phyloP scores from a whole-genome alignment of 1,140 invertebrate species.

The Drosophila parabipectinata region DNA sequence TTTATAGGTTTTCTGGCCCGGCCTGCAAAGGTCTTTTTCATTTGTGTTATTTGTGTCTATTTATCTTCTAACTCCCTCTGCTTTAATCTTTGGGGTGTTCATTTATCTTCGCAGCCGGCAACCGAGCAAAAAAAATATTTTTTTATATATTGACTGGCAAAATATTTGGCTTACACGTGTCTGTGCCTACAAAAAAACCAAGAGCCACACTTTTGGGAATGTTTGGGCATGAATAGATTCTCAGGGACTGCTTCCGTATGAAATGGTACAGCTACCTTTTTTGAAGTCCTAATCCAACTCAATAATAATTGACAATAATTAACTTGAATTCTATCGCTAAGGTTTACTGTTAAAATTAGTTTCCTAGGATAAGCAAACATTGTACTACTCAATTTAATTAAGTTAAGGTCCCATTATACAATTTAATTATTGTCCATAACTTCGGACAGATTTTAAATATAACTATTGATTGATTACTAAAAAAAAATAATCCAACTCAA shows the following conservation, averaged over 20 bases:
- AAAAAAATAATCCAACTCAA: neutral
- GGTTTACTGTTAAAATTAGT: no score
- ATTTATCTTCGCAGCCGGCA: constrained; percentile 69
- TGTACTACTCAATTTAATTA: no score
- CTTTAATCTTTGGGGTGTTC: constrained; percentile 51
- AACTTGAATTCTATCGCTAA: no score
- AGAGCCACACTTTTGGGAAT: constrained; percentile 14
- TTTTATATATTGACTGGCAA: constrained; percentile 80
- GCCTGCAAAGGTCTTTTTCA: constrained; percentile 7
- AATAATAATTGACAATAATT: no score
- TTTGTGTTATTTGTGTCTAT: constrained; percentile 25
- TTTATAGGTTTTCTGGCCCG: constrained; percentile 29
- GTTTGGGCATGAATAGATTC: constrained; percentile 5
- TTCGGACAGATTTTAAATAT: no score
- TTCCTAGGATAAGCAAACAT: no score
- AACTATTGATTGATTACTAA: no score
- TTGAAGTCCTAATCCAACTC: no score
- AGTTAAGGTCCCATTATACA: no score
- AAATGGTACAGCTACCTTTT: no score
- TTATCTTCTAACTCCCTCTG: constrained; percentile 13
- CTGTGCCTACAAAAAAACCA: constrained; percentile 44
- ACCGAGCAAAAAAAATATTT: constrained; percentile 59
- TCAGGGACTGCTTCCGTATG: neutral
- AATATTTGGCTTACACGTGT: constrained; percentile 79
- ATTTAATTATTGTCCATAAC: no score